phyloP scores from a whole-genome alignment of 2,888 invertebrate genomes.

The Polyommatus icarus region DNA sequence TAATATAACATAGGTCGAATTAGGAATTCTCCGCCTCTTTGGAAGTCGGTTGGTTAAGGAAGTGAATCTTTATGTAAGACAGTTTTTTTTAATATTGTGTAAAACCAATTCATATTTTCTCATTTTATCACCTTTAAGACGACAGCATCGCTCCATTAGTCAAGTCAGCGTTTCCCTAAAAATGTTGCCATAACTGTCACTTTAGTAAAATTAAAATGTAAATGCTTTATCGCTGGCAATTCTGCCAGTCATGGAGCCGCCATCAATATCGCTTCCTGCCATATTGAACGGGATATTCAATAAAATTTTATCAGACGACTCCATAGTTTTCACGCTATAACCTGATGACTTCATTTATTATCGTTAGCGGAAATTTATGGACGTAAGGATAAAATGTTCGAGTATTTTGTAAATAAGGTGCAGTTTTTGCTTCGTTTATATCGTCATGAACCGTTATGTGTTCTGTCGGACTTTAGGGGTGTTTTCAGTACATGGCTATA shows the following conservation, averaged over 20 bases:
- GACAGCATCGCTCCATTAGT: background rate
- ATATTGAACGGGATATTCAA: constrained; percentile 73
- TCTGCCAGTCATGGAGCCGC: constrained; percentile 58
- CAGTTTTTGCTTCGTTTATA: background rate
- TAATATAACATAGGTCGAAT: no score
- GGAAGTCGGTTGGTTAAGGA: no score
- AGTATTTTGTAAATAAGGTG: constrained; percentile 1
- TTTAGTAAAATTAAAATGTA: constrained; percentile 37
- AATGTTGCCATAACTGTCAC: constrained; percentile 14
- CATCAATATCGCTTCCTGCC: constrained; percentile 70
- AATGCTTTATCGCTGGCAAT: constrained; percentile 37
- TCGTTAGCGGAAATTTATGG: constrained; percentile 39
- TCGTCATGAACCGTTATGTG: background rate
- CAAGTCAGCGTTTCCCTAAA: constrained; percentile 6
- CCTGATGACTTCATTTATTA: constrained; percentile 50
- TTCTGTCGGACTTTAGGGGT: no score
- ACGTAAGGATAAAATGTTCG: constrained; percentile 23
- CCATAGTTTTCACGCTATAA: constrained; percentile 58
- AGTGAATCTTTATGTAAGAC: no score
- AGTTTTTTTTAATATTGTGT: no score
- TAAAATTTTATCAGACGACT: constrained; percentile 70
- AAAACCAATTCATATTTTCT: background rate
- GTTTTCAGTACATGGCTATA: no score
- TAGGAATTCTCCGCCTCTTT: no score
- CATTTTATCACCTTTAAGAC: background rate